phyloP scores from a whole-genome alignment of 2,888 invertebrate species.

The Pheosia tremula region DNA sequence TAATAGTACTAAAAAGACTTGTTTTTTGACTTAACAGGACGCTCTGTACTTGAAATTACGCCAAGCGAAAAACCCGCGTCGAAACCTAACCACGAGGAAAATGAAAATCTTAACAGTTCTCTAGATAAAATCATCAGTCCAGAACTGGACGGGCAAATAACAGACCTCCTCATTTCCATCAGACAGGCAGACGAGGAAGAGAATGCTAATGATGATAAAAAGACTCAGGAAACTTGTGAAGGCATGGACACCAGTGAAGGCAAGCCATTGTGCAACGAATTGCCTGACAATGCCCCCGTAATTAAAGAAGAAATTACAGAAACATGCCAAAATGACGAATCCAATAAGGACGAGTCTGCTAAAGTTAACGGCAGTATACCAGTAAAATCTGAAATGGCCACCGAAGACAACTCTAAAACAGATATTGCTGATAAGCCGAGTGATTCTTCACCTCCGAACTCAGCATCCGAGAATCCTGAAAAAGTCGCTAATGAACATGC shows the following conservation, averaged over 20 bases:
- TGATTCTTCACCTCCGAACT: too few species aligned
- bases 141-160: conserved; percentile 59
- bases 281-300: not conserved
- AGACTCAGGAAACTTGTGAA: conserved; percentile 4
- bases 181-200: conserved; percentile 38
- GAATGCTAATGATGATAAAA: not conserved
- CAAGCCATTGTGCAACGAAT: not conserved
- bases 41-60: conserved; percentile 10
- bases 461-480: not conserved
- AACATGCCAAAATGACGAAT: not conserved
- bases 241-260: conserved; percentile 6
- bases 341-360: not conserved
- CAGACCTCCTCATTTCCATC: conserved; percentile 57
- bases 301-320: not conserved
- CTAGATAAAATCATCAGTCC: conserved; percentile 5
- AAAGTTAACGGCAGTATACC: not conserved
- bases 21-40: conserved; percentile 9
- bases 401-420: too few species aligned
- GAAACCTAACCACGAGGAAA: not conserved
- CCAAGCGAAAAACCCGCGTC: conserved; percentile 8
- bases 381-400: too few species aligned
- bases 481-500: not conserved
- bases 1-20: too few species aligned
- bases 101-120: not conserved
- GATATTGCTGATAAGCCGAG: too few species aligned